Base-by-base conservation (phyloP, 2,888 invertebrate species). In the Tortrix viridana region DNA sequence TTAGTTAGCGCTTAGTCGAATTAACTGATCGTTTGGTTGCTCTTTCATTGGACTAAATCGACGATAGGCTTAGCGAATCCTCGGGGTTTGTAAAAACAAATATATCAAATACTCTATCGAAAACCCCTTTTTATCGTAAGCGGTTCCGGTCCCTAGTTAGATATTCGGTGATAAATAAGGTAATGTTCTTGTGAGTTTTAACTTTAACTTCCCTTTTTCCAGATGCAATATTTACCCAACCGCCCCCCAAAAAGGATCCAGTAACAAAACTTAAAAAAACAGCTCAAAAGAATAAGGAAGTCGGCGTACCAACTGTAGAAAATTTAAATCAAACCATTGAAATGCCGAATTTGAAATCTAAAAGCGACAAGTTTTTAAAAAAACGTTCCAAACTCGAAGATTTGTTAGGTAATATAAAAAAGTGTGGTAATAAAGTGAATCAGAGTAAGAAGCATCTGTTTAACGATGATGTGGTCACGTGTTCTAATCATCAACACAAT, bases 361-460 rank as follows among this genome's bases (percentile, higher is more conserved):
- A 79, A 58, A 43, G 58, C 23, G 73, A 72, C 0, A 80, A 71
- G 65, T 85, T 86, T 38, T 69, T 74, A 1, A 76, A 77, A 7
- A 88, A 86, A 66, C 75, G 81, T 9, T 77, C 65, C 0, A 89
- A 89, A 70, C 64, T 91, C 37, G 89, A 90, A 74, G 65, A 64
- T 23, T 54, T 81, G 16, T 66, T 81, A 49, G 77, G 77, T 7
- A 79, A 73, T 61, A 79, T 89, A 14, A 87, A 82, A 70, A 77
- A 68, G 38, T 84, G 75, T 69, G 43, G 6, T 52, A 9, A 48
- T 43, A 56, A 46, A 12, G 3, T 46, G 0, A n/a, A 12, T 7
- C 58, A 22, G 14, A 41, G 47, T 55, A 41, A 41, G 16, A 53
- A 14, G 9, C 26, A 26, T 19, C 5, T 26, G 38, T 52, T 55